phyloP scores from a whole-genome alignment of 2,113 vertebrate species.

The Ranitomeya imitator region DNA sequence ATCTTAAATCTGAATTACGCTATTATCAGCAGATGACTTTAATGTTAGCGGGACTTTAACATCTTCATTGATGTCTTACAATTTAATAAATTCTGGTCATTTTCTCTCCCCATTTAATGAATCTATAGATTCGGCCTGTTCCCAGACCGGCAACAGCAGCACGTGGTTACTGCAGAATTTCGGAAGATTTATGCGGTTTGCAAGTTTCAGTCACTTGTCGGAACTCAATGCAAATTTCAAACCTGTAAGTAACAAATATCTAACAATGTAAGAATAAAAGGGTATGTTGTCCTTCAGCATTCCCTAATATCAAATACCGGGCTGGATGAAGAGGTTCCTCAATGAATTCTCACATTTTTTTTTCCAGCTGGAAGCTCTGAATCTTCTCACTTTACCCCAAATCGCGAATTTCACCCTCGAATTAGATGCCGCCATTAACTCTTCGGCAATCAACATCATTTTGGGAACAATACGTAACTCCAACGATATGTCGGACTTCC shows the following conservation, averaged over 20 bases:
- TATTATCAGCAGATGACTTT: no score
- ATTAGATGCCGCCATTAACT: neutral
- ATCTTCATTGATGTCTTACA: no score
- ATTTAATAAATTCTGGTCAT: no score
- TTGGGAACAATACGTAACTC: neutral
- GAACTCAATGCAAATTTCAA: slow-evolving; percentile 24
- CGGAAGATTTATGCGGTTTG: slow-evolving; percentile 10
- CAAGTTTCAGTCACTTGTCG: neutral
- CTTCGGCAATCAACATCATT: neutral
- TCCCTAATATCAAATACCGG: neutral
- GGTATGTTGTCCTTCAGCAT: neutral
- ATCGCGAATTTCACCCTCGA: neutral
- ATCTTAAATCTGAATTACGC: neutral
- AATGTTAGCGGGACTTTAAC: no score
- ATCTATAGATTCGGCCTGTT: slow-evolving; percentile 29
- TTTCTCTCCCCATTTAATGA: no score
- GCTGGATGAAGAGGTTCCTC: neutral
- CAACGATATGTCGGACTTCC: neutral
- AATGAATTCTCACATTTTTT: neutral
- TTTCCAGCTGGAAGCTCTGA: slow-evolving; percentile 25
- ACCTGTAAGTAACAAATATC: slow-evolving; percentile 34
- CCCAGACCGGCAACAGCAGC: neutral
- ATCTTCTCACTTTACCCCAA: neutral
- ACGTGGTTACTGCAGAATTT: neutral
- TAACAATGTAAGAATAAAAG: neutral